A percentile compares a stretch with the other conserved stretches of the same genome.
phyloP scores from a whole-genome alignment of 2,113 vertebrate species.

The Mola mola region DNA sequence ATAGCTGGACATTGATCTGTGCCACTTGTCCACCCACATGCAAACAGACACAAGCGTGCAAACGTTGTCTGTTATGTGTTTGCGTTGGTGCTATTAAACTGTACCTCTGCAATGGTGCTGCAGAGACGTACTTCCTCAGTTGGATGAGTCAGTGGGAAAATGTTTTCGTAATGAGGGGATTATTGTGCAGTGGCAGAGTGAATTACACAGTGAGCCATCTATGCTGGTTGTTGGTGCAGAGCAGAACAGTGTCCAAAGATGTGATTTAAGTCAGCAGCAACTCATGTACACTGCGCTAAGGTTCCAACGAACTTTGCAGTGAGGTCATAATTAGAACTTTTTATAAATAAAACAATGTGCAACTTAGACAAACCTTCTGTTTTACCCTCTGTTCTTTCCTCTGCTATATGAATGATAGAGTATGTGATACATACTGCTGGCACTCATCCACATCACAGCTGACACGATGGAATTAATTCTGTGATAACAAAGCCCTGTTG shows the following conservation, averaged over 20 bases:
- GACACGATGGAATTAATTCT: constrained; percentile 56
- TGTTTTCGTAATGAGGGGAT: constrained; percentile 63
- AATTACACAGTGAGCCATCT: constrained; percentile 59
- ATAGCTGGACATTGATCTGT: not conserved
- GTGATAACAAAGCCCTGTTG: constrained; percentile 42
- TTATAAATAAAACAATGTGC: too few relatives aligned
- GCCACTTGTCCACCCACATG: not conserved
- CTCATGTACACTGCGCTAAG: constrained; percentile 6
- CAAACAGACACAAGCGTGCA: constrained; percentile 1
- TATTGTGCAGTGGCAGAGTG: constrained; percentile 60
- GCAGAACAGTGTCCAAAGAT: constrained; percentile 41
- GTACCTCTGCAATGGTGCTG: constrained; percentile 32
- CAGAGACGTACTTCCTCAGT: constrained; percentile 41
- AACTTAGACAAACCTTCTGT: too few relatives aligned
- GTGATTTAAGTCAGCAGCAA: constrained; percentile 29
- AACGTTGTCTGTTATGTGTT: not conserved
- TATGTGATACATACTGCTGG: constrained; percentile 35
- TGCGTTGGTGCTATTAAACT: constrained; percentile 35
- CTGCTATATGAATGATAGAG: constrained; percentile 49
- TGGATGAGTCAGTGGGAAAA: constrained; percentile 57
- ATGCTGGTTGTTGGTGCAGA: constrained; percentile 31
- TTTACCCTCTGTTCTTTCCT: too few relatives aligned
- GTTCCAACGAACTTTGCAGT: too few relatives aligned
- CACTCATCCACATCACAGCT: constrained; percentile 31
- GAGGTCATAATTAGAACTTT: too few relatives aligned